Evolutionary conservation across 2,888 invertebrate genomes (phyloP).

Genomic region (Caenorhabditis doughertyi): DNA sequence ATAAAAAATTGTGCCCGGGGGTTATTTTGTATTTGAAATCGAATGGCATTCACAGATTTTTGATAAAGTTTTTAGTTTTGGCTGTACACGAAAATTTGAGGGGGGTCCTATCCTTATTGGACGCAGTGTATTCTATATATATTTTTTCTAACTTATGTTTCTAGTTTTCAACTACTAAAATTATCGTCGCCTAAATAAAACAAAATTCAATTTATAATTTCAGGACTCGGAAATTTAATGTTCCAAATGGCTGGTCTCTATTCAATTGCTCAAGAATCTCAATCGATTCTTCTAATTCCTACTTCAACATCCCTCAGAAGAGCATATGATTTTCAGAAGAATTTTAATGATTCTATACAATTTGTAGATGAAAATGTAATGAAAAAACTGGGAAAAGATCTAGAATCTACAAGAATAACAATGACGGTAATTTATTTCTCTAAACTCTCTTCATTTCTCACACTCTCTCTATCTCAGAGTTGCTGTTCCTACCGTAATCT

Average conservation of each 20-base stretch:
- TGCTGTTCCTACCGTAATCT: slow-evolving; percentile 73
- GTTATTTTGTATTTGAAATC: too few species aligned
- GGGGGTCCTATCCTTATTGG: too few species aligned
- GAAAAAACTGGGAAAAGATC: neutral
- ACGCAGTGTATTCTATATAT: too few species aligned
- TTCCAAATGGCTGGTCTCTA: slow-evolving; percentile 79
- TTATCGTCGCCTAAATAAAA: neutral
- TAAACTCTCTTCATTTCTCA: neutral
- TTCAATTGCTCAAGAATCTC: slow-evolving; percentile 66
- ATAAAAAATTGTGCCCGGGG: too few species aligned
- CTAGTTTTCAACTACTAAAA: too few species aligned
- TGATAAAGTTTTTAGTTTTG: too few species aligned
- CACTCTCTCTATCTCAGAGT: slow-evolving; percentile 41
- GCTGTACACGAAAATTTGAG: too few species aligned
- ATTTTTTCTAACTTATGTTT: too few species aligned
- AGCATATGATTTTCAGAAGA: slow-evolving; percentile 54
- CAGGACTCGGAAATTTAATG: slow-evolving; percentile 82
- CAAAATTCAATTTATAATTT: slow-evolving; percentile 15
- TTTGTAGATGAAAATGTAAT: slow-evolving; percentile 17
- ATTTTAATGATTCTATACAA: slow-evolving; percentile 27
- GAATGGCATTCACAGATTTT: too few species aligned
- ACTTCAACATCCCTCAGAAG: slow-evolving; percentile 58
- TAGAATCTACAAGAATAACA: slow-evolving; percentile 16
- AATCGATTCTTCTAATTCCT: slow-evolving; percentile 76
- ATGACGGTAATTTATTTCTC: slow-evolving; percentile 21